A percentile compares a stretch with the other conserved stretches of the same genome.
Evolutionary conservation across 2,113 vertebrate species (phyloP).

Genomic region (Ptilorrhoa leucosticta): DNA sequence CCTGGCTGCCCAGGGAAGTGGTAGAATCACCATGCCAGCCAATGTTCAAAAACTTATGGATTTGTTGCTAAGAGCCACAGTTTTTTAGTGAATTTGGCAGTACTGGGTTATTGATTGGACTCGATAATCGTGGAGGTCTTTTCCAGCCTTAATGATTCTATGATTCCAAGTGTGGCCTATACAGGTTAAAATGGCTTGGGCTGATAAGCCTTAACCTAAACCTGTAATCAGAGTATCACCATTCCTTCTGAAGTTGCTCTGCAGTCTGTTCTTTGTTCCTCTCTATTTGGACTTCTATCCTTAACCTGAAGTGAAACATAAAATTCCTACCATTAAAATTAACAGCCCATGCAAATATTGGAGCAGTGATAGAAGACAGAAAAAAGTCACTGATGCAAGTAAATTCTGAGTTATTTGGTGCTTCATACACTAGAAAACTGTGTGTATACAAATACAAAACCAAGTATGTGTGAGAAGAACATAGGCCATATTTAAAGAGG

Average conservation of each 20-base stretch:
- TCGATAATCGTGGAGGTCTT: fast-evolving
- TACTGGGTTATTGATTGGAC: background rate
- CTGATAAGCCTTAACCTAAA: background rate
- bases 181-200: background rate
- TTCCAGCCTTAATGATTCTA: background rate
- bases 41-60: background rate
- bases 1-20: background rate
- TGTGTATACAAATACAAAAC: background rate
- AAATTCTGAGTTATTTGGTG: background rate
- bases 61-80: background rate
- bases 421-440: background rate
- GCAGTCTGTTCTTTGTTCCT: background rate
- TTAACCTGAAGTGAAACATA: background rate
- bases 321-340: background rate
- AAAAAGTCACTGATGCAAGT: background rate
- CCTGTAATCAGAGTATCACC: background rate
- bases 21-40: background rate
- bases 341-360: background rate
- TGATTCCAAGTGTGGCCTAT: background rate
- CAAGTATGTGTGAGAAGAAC: background rate
- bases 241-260: background rate
- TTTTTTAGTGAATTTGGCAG: background rate
- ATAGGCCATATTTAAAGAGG: background rate
- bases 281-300: background rate
- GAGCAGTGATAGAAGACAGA: background rate